These are phyloP conservation scores for Pseudeuparius sepicola DNA, from an alignment of 2,888 invertebrate species.

Conservation along the genomic window DNA sequence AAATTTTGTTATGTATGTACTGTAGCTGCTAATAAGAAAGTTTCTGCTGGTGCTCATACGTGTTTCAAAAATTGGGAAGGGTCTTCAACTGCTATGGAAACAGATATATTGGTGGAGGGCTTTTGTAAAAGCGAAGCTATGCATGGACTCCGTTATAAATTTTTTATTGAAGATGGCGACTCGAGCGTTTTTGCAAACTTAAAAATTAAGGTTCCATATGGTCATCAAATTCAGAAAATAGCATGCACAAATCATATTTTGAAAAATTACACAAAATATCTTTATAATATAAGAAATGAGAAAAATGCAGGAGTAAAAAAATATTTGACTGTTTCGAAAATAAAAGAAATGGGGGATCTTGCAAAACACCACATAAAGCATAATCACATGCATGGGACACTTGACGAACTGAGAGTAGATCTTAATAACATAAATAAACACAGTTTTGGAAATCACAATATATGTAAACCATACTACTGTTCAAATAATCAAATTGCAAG, in stretches of 20 bases:
- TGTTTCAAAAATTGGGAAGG: conserved; percentile 23
- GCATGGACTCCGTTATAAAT: conserved; percentile 20
- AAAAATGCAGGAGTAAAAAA: conserved; percentile 4
- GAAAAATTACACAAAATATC: conserved; percentile 15
- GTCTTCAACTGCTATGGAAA: conserved; percentile 23
- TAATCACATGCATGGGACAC: neutral
- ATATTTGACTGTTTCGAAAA: conserved; percentile 6
- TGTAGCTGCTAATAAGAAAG: conserved; percentile 13
- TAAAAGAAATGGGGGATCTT: neutral
- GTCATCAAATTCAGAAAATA: conserved; percentile 6
- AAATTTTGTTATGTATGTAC: conserved; percentile 23
- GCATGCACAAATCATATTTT: conserved; percentile 14
- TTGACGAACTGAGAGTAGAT: no score
- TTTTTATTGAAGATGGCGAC: no score
- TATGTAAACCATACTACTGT: no score
- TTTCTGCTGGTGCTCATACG: conserved; percentile 5
- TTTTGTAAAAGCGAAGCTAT: conserved; percentile 18
- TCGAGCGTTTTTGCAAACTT: conserved; percentile 16
- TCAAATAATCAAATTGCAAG: no score
- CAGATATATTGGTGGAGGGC: conserved; percentile 22
- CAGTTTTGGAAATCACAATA: no score
- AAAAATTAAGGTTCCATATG: conserved; percentile 5
- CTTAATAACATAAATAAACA: no score
- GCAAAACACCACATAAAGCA: neutral
- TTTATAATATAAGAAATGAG: conserved; percentile 9